These are phyloP conservation scores for Xanthorhoe spadicearia DNA, from an alignment of 2,888 invertebrate genomes.

Conservation along the genomic window DNA sequence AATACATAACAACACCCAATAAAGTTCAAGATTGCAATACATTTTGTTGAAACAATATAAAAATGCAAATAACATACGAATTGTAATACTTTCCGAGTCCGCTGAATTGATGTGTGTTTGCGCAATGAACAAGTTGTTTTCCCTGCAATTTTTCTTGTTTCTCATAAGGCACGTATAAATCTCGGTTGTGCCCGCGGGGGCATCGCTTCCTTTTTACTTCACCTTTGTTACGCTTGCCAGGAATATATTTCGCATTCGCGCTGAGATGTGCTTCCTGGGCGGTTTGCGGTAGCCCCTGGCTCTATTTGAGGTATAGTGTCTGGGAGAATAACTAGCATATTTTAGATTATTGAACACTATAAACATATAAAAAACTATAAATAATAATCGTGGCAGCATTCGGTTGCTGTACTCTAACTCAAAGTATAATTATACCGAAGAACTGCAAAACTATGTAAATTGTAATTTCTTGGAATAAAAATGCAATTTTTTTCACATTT, in stretches of 20 bases:
- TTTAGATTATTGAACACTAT: too few species aligned
- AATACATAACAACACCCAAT: too few species aligned
- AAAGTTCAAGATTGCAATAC: too few species aligned
- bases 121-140: slow-evolving; percentile 41
- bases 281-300: slow-evolving; percentile 76
- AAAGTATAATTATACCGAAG: too few species aligned
- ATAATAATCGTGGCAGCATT: too few species aligned
- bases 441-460: too few species aligned
- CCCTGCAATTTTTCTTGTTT: slow-evolving; percentile 61
- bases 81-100: neutral
- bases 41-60: neutral
- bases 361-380: too few species aligned
- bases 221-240: slow-evolving; percentile 84
- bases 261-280: slow-evolving; percentile 83
- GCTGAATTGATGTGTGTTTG: slow-evolving; percentile 25
- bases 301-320: slow-evolving; percentile 13
- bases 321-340: neutral
- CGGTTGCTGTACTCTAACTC: too few species aligned
- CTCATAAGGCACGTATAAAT: slow-evolving; percentile 74
- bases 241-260: slow-evolving; percentile 83
- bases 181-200: slow-evolving; percentile 66
- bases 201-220: slow-evolving; percentile 80
- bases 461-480: too few species aligned
- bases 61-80: neutral
- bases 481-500: too few species aligned